Base-by-base conservation (phyloP, 2,888 invertebrate species). In the Drosophila siamana region DNA sequence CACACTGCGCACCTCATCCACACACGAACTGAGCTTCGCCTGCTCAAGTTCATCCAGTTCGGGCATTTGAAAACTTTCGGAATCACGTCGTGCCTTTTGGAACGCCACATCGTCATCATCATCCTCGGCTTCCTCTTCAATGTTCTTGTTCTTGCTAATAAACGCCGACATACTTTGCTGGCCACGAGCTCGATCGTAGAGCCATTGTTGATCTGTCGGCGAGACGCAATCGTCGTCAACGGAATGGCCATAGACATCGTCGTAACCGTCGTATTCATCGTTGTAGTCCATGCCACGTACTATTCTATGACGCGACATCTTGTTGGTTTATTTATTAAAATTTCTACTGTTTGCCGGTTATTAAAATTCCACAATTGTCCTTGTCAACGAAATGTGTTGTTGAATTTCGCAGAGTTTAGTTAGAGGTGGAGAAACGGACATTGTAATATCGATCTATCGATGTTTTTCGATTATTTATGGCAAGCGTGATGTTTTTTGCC, bases 201-300 rank as follows among this genome's bases (percentile, higher is more conserved):
- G 93, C 93, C 97, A 98, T 89, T 96, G 96, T 66, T 95, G 94
- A 93, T 97, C 97, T 89, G 96, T 96, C 2, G 98, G 98, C 11
- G 98, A 98, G 86, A 98, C 95, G 90, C 96, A 96, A 92, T 98
- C 98, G 90, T 98, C 98, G 92, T 98, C 98, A 41, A 98, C 96
- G 2, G 98, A 98, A 92, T 97, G 97, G 9, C 98, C 98, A 91
- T 98, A 98, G 66, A 97, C 97, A 70, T 92, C 92, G 89, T 97
- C 97, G 51, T 90, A 90, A 38, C 90, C 96, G 88, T 98, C 98
- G 90, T 97, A 98, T 89, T 98, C 98, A 86, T 97, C 97, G 26
- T 96, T 95, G 92, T 95, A 97, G 91, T 96, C 96, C 94, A 97
- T 95, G 69, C 95, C 95, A 63, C 97, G 94, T 60, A 98, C 94